These are phyloP conservation scores for Scatophagus argus DNA, from an alignment of 2,113 vertebrate genomes.

Conservation along the genomic window DNA sequence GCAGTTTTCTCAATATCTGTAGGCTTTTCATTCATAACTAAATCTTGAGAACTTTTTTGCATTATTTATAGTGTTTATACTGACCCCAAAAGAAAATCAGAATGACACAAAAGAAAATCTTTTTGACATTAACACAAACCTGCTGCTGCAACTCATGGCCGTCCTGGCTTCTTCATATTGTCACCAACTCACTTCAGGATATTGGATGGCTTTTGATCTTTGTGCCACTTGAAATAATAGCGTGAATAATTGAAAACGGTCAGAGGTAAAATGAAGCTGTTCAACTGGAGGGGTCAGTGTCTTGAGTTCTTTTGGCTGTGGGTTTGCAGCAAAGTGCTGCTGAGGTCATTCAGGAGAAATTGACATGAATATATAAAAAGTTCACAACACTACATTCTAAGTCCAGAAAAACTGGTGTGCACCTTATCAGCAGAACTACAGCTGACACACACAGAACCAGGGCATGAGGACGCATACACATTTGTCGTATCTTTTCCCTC, in stretches of 20 bases:
- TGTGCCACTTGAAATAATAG: constrained; percentile 5
- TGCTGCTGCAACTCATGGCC: neutral
- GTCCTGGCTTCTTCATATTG: neutral
- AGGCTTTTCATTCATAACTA: neutral
- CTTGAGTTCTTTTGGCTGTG: neutral
- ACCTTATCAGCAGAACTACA: constrained; percentile 33
- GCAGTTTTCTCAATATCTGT: neutral
- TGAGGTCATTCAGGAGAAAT: constrained; percentile 20
- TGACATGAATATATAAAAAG: constrained; percentile 45
- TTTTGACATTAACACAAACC: neutral
- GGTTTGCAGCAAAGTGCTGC: constrained; percentile 10
- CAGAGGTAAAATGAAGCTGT: neutral
- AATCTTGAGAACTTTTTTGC: neutral
- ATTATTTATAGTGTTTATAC: neutral
- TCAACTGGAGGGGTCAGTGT: constrained; percentile 3
- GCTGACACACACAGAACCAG: neutral
- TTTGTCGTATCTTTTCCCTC: neutral
- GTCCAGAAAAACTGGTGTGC: constrained; percentile 2
- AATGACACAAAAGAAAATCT: neutral
- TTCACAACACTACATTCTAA: constrained; percentile 26
- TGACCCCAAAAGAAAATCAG: neutral
- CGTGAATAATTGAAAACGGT: constrained; percentile 8
- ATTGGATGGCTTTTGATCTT: constrained; percentile 11
- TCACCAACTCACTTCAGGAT: neutral
- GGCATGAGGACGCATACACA: neutral